Conservation (phyloP, 2,113 vertebrate genomes). For the Hippocampus comes region DNA sequence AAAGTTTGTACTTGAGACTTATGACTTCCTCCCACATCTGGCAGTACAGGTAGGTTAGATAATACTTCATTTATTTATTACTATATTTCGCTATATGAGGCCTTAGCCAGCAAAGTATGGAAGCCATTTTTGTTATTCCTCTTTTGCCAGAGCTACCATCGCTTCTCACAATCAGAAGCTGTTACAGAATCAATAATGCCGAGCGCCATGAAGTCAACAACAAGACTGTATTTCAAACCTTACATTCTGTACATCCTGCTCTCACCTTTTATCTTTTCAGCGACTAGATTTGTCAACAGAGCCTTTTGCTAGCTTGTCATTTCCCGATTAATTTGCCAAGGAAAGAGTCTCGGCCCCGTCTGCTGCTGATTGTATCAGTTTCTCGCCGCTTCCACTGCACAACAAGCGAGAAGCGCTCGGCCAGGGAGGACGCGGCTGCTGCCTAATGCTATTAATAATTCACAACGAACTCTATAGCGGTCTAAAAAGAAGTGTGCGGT, state of each 20-base stretch:
- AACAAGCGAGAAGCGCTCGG: constrained; percentile 22
- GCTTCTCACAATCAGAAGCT: too few species aligned
- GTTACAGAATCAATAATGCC: too few species aligned
- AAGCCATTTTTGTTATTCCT: too few species aligned
- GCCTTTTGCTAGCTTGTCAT: not conserved
- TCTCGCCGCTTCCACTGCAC: constrained; percentile 35
- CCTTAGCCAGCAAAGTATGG: too few species aligned
- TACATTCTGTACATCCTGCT: not conserved
- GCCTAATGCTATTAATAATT: constrained; percentile 65
- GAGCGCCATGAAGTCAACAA: too few species aligned
- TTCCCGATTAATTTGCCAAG: not conserved
- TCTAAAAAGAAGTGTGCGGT: constrained; percentile 38
- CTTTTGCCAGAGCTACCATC: too few species aligned
- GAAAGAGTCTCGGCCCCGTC: not conserved
- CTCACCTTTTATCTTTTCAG: not conserved
- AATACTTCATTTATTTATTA: too few species aligned
- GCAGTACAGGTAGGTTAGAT: too few species aligned
- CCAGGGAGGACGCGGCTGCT: constrained; percentile 22
- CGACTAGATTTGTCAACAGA: not conserved
- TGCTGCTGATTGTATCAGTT: constrained; percentile 44
- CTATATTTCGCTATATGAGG: too few species aligned
- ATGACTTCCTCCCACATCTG: too few species aligned
- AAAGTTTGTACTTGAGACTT: too few species aligned
- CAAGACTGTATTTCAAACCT: too few species aligned
- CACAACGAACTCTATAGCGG: constrained; percentile 39